Percentiles rank a stretch among this genome's conserved stretches.
Conservation (phyloP, 2,888 invertebrate genomes). For the Drosophila anomelani region DNA sequence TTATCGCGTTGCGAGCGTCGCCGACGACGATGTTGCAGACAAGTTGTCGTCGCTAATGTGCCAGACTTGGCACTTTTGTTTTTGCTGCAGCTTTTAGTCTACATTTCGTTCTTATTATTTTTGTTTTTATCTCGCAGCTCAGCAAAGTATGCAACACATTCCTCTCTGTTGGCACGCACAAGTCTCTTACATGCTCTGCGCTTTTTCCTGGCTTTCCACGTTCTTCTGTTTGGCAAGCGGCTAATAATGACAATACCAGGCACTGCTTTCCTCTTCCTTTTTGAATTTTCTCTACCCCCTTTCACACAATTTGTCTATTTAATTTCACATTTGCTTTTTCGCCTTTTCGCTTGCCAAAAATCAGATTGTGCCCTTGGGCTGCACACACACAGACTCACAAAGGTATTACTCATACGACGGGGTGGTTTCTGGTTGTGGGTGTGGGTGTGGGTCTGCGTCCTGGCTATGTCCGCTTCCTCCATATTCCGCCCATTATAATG, state of each 20-base stretch:
- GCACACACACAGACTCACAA: conserved; percentile 35
- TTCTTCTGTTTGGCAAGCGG: conserved; percentile 14
- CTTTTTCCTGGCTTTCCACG: conserved; percentile 5
- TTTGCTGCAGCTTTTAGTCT: conserved; percentile 11
- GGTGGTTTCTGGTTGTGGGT: background rate
- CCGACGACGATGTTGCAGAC: conserved; percentile 37
- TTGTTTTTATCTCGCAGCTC: conserved; percentile 31
- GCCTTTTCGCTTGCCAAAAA: conserved; percentile 60
- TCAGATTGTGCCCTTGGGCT: conserved; percentile 61
- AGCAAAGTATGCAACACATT: conserved; percentile 76
- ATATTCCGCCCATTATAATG: conserved; percentile 16
- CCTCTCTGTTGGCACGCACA: conserved; percentile 39
- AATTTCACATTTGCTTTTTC: conserved; percentile 64
- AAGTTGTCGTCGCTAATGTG: conserved; percentile 51
- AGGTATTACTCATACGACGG: conserved; percentile 65
- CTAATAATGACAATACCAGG: conserved; percentile 53
- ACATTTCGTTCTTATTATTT: conserved; percentile 12
- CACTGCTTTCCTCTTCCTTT: background rate
- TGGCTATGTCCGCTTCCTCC: conserved; percentile 1
- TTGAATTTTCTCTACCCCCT: background rate
- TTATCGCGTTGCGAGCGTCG: conserved; percentile 37
- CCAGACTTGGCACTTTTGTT: conserved; percentile 45
- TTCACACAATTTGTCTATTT: conserved; percentile 54
- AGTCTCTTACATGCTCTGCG: conserved; percentile 16
- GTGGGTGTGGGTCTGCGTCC: background rate